Evolutionary conservation across 1,140 invertebrate genomes (phyloP).

Genomic region (Caenorhabditis remanei): DNA sequence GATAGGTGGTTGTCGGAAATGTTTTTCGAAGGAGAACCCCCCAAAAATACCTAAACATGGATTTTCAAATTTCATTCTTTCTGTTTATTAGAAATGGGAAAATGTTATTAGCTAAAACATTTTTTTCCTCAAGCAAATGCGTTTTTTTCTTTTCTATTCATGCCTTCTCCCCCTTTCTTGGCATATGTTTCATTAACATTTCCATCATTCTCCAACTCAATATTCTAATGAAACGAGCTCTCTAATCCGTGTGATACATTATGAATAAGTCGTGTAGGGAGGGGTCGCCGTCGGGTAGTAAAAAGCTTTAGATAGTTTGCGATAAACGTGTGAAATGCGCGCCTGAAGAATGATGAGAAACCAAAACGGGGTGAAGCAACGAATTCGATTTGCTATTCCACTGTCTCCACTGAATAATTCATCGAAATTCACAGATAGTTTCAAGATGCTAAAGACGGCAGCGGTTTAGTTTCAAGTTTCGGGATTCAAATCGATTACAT

Average conservation of each 20-base stretch:
- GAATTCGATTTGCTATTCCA: constrained; percentile 38
- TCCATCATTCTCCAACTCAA: neutral
- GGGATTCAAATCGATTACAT: constrained; percentile 20
- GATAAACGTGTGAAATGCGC: constrained; percentile 47
- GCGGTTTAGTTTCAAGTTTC: neutral
- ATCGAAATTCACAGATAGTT: constrained; percentile 52
- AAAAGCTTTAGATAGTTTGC: constrained; percentile 52
- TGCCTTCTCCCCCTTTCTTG: neutral
- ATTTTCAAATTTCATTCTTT: neutral
- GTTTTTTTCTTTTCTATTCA: neutral
- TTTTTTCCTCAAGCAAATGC: neutral
- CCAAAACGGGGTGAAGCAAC: neutral
- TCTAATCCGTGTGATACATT: constrained; percentile 47
- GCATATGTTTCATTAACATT: constrained; percentile 50
- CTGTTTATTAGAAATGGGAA: neutral
- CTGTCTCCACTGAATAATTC: constrained; percentile 50
- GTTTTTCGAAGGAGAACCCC: neutral
- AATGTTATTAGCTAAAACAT: constrained; percentile 40
- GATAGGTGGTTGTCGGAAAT: constrained; percentile 39
- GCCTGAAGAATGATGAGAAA: constrained; percentile 25
- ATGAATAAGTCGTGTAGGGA: constrained; percentile 36
- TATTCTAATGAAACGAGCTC: constrained; percentile 50
- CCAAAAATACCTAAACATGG: neutral
- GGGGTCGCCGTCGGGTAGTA: constrained; percentile 36
- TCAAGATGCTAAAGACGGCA: neutral